Conservation (phyloP, 1,140 invertebrate genomes). For the Panagrolaimus sp. region DNA sequence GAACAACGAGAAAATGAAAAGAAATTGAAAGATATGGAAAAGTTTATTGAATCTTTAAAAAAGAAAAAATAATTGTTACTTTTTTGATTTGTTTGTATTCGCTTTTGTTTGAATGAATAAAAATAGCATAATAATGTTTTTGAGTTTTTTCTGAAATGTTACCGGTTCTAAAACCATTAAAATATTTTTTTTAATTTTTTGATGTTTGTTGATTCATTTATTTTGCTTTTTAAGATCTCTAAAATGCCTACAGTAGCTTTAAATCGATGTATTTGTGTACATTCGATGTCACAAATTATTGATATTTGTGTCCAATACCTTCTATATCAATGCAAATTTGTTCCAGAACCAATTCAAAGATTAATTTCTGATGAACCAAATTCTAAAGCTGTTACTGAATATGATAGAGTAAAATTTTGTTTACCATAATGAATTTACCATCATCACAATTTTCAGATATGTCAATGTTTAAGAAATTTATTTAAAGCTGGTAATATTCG, state of each 20-base stretch:
- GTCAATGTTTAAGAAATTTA: neutral
- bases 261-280: neutral
- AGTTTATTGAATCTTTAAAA: slow-evolving; percentile 1
- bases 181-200: too few species aligned
- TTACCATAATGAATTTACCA: too few species aligned
- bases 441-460: slow-evolving; percentile 1
- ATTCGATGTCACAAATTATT: slow-evolving; percentile 4
- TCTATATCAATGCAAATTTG: neutral
- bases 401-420: neutral
- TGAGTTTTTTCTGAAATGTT: too few species aligned
- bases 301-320: neutral
- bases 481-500: neutral
- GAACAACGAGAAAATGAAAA: neutral
- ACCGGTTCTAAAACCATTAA: too few species aligned
- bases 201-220: too few species aligned
- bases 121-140: too few species aligned
- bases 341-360: neutral
- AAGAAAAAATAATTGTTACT: neutral
- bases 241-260: neutral
- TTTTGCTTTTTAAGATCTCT: neutral
- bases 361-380: neutral
- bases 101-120: too few species aligned
- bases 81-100: neutral
- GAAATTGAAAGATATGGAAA: neutral
- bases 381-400: neutral